Evolutionary conservation across 2,113 vertebrate genomes (phyloP).

Genomic region (Paratilapia polleni): DNA sequence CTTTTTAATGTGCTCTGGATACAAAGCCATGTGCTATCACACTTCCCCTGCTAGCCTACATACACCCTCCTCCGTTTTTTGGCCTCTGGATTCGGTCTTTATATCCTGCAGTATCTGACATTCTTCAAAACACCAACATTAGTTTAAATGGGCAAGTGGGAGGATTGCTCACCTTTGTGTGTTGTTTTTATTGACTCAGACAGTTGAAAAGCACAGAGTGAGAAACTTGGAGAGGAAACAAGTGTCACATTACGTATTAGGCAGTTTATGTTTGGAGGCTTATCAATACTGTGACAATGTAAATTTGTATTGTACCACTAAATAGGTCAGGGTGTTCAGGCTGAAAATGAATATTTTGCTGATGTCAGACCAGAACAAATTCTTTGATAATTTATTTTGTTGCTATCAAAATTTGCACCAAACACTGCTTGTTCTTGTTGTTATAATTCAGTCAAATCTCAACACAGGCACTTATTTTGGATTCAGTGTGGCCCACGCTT

Average conservation of each 20-base stretch:
- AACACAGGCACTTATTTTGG: neutral
- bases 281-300: neutral
- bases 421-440: neutral
- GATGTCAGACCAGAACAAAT: neutral
- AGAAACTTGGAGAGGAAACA: slow-evolving; percentile 29
- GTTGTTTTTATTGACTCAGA: slow-evolving; percentile 55
- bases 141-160: slow-evolving; percentile 37
- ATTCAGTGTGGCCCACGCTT: neutral
- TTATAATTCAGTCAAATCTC: neutral
- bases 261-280: slow-evolving; percentile 21
- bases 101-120: slow-evolving; percentile 16
- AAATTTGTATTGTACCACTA: neutral
- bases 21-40: slow-evolving; percentile 56
- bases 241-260: slow-evolving; percentile 8
- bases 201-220: slow-evolving; percentile 24
- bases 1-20: slow-evolving; percentile 71
- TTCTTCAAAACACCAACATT: slow-evolving; percentile 24
- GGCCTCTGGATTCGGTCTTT: slow-evolving; percentile 11
- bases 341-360: neutral
- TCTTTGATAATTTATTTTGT: neutral
- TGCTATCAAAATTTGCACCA: neutral
- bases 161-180: slow-evolving; percentile 15
- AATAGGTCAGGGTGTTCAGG: neutral
- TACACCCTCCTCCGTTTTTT: neutral
- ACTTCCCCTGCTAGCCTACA: slow-evolving; percentile 48